Evolutionary conservation across 2,797 vertebrate species (phyloP).

Genomic region (Microctenopoma lineatum): DNA sequence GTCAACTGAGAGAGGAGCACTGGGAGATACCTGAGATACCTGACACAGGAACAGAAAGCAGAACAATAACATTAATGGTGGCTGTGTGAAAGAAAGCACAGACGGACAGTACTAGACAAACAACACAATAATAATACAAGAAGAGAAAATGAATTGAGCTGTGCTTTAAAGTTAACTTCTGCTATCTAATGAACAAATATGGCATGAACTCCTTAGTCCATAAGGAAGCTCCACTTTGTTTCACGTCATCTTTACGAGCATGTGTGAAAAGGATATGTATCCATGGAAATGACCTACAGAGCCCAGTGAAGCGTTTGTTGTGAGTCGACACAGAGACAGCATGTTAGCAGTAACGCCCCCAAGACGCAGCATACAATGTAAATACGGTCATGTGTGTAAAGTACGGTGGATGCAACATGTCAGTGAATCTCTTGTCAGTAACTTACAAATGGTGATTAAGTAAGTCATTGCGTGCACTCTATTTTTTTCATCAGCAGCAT

Average conservation of each 20-base stretch:
- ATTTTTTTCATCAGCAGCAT: too few relatives aligned
- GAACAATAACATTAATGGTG: background rate
- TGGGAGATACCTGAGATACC: conserved; percentile 39
- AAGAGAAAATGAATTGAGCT: background rate
- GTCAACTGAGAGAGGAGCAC: conserved; percentile 6
- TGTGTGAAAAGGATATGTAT: background rate
- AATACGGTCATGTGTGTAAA: too few relatives aligned
- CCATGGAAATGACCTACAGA: background rate
- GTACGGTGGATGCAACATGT: too few relatives aligned
- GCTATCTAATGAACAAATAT: too few relatives aligned
- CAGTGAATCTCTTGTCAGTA: too few relatives aligned
- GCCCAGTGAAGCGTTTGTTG: background rate
- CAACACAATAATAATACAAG: background rate
- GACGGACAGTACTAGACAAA: background rate
- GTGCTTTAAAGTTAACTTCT: too few relatives aligned
- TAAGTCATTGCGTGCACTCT: too few relatives aligned
- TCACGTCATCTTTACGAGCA: background rate
- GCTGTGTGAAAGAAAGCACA: background rate
- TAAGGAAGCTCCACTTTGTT: background rate
- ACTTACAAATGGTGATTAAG: background rate
- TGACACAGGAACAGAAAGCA: conserved; percentile 13
- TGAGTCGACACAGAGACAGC: background rate
- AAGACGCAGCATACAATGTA: background rate
- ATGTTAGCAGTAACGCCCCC: background rate
- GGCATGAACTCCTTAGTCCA: background rate